A percentile compares a stretch with the other conserved stretches of the same genome.
phyloP scores from a whole-genome alignment of 1,140 invertebrate genomes.

The Pachyrhynchus sulphureomaculatus region DNA sequence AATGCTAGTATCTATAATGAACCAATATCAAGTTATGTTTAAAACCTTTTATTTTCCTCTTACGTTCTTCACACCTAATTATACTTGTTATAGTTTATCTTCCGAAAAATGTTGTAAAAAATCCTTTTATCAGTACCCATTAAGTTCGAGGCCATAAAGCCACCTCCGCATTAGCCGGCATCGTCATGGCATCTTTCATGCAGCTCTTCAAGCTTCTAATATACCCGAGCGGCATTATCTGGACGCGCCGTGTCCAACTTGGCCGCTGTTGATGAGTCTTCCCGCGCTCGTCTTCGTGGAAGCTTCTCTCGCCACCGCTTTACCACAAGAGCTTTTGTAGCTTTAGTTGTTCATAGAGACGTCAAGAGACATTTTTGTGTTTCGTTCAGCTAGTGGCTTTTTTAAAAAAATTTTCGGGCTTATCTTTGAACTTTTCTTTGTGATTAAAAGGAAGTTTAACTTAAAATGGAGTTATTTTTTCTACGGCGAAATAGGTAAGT shows the following conservation, averaged over 20 bases:
- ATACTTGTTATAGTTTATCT: too few species aligned
- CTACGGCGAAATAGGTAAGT: too few species aligned
- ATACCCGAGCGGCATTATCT: neutral
- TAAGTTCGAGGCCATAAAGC: neutral
- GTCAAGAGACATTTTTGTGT: neutral
- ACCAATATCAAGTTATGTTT: too few species aligned
- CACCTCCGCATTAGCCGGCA: neutral
- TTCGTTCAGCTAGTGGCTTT: too few species aligned
- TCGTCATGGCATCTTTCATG: neutral
- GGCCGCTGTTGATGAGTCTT: neutral
- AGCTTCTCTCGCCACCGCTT: neutral
- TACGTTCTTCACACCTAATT: too few species aligned
- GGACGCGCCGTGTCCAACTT: neutral
- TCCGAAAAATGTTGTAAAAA: neutral
- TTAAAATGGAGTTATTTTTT: too few species aligned
- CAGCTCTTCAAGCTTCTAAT: neutral
- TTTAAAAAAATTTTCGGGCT: too few species aligned
- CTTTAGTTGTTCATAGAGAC: neutral
- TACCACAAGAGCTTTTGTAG: neutral
- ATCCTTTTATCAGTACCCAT: neutral
- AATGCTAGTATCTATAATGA: too few species aligned
- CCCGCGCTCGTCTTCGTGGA: neutral
- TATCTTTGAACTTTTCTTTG: too few species aligned
- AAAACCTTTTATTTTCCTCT: too few species aligned
- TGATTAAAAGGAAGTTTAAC: too few species aligned